Evolutionary conservation across 2,113 vertebrate genomes (phyloP).

Genomic region (Kryptolebias marmoratus): DNA sequence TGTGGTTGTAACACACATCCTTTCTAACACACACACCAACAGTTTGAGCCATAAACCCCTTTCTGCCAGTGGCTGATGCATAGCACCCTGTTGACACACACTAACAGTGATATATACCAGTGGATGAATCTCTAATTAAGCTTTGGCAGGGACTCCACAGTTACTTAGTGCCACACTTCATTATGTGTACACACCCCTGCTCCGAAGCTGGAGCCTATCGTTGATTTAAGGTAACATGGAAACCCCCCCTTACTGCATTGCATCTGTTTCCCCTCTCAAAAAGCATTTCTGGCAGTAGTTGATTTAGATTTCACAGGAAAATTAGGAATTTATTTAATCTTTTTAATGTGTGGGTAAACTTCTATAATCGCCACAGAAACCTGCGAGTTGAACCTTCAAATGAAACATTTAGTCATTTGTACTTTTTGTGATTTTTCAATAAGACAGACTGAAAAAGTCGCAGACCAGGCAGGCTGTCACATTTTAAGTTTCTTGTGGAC

Average conservation of each 20-base stretch:
- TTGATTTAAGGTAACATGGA: conserved; percentile 83
- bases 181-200: conserved; percentile 82
- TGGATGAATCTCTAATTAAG: conserved; percentile 94
- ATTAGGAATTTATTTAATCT: conserved; percentile 27
- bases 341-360: conserved; percentile 12
- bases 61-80: conserved; percentile 84
- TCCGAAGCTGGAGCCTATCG: conserved; percentile 72
- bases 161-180: conserved; percentile 86
- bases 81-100: conserved; percentile 88
- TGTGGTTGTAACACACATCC: conserved; percentile 54
- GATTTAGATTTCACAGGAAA: conserved; percentile 39
- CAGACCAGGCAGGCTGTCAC: conserved; percentile 9
- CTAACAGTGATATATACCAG: conserved; percentile 91
- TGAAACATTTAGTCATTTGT: not conserved
- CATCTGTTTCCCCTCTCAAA: conserved; percentile 50
- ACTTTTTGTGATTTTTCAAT: conserved; percentile 1
- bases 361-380: conserved; percentile 7
- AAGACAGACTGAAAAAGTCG: conserved; percentile 11
- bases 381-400: not conserved
- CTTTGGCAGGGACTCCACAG: conserved; percentile 86
- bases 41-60: conserved; percentile 84
- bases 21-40: conserved; percentile 35
- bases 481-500: conserved; percentile 10
- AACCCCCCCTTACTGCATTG: conserved; percentile 60
- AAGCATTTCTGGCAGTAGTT: conserved; percentile 34